Conservation (phyloP, 2,888 invertebrate species). For the Mimas tiliae region DNA sequence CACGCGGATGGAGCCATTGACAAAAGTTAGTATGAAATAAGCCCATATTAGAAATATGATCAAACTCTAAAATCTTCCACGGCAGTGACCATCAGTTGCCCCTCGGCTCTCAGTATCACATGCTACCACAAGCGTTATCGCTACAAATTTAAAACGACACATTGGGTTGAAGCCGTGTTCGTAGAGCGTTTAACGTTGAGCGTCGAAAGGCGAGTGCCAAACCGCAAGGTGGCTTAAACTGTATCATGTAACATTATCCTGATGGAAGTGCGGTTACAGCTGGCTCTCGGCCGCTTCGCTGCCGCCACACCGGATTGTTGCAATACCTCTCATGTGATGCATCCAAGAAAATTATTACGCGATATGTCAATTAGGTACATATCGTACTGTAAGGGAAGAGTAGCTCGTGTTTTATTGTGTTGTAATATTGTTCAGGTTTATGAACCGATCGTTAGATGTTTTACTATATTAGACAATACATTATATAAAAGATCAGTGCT, state of each 20-base stretch:
- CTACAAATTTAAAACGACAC: constrained; percentile 14
- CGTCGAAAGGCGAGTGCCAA: constrained; percentile 48
- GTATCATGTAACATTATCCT: constrained; percentile 57
- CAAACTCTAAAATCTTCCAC: not conserved
- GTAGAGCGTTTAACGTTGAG: constrained; percentile 36
- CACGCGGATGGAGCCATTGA: too few relatives aligned
- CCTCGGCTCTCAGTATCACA: not conserved
- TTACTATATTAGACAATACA: not conserved
- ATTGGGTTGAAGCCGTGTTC: not conserved
- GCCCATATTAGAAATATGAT: too few relatives aligned
- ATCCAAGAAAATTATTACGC: constrained; percentile 5
- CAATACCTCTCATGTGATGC: constrained; percentile 35
- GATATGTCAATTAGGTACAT: constrained; percentile 10
- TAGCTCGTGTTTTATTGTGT: not conserved
- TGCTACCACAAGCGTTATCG: not conserved
- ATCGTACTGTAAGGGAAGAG: not conserved
- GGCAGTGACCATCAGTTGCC: too few relatives aligned
- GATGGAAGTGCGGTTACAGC: constrained; percentile 54
- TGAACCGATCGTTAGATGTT: not conserved
- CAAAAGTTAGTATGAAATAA: too few relatives aligned
- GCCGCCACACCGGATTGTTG: constrained; percentile 34
- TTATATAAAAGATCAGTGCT: too few relatives aligned
- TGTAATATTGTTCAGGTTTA: not conserved
- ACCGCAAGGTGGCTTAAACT: constrained; percentile 54
- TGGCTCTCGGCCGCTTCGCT: constrained; percentile 38